Percentiles rank a stretch among this genome's conserved stretches.
Conservation (phyloP, 2,113 vertebrate genomes). For the Athene cunicularia region DNA sequence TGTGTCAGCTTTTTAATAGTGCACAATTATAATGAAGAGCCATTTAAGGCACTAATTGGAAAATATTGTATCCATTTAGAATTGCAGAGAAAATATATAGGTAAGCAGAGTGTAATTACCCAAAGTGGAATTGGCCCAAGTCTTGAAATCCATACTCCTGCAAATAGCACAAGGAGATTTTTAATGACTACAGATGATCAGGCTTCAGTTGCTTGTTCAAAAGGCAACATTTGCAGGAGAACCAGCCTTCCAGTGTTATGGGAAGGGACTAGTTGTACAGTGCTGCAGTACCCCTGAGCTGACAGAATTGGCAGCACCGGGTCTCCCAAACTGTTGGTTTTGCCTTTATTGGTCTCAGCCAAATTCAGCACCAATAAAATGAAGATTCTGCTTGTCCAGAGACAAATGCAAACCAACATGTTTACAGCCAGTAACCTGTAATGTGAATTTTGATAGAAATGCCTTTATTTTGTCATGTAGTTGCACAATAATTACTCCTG, state of each 20-base stretch:
- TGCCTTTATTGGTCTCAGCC: neutral
- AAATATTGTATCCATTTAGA: conserved; percentile 67
- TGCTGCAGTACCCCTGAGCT: neutral
- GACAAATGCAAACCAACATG: neutral
- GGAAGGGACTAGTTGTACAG: neutral
- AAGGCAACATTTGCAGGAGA: neutral
- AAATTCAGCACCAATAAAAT: neutral
- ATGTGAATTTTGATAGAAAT: neutral
- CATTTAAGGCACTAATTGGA: conserved; percentile 62
- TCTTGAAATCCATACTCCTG: conserved; percentile 58
- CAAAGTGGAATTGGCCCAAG: conserved; percentile 65
- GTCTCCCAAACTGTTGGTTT: neutral
- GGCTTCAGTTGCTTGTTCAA: neutral
- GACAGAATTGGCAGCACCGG: neutral
- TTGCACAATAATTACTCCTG: neutral
- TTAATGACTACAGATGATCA: conserved; percentile 23
- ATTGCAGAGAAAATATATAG: conserved; percentile 65
- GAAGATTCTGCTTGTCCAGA: neutral
- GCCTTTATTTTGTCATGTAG: neutral
- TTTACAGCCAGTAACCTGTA: neutral
- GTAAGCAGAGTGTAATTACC: conserved; percentile 66
- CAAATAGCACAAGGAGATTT: conserved; percentile 59
- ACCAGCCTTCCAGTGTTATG: neutral
- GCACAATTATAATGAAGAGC: conserved; percentile 34
- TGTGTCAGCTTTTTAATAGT: conserved; percentile 15